Percentiles rank a stretch among this genome's conserved stretches.
These are phyloP conservation scores for Stegostoma tigrinum DNA, from an alignment of 2,113 vertebrate genomes.

Conservation along the genomic window DNA sequence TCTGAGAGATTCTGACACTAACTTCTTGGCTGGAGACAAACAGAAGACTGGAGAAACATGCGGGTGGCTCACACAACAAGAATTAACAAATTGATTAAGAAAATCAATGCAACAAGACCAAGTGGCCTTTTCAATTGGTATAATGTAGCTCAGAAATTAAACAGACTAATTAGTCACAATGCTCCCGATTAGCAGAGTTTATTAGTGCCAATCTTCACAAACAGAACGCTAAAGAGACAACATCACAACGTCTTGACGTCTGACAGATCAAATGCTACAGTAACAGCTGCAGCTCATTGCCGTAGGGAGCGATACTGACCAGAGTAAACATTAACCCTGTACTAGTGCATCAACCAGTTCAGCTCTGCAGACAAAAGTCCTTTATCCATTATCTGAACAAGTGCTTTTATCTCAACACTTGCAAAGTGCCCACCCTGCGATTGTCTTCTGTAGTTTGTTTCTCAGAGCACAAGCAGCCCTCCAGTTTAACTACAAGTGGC, in stretches of 20 bases:
- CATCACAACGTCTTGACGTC: background rate
- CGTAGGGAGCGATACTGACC: background rate
- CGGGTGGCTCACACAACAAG: background rate
- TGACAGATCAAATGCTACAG: background rate
- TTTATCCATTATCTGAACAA: background rate
- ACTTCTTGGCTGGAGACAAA: background rate
- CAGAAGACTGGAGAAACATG: background rate
- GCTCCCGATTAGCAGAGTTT: background rate
- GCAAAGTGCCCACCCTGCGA: background rate
- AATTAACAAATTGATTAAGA: background rate
- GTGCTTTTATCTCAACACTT: background rate
- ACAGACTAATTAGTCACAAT: background rate
- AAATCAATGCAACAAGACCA: background rate
- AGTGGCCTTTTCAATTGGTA: background rate
- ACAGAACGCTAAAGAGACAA: background rate
- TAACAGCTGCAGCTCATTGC: slow-evolving; percentile 29
- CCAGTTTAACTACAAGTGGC: background rate
- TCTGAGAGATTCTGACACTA: background rate
- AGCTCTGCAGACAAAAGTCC: background rate
- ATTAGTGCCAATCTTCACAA: background rate
- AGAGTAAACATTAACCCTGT: background rate
- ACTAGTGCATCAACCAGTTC: no score
- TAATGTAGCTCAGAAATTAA: background rate
- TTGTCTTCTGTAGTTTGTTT: background rate
- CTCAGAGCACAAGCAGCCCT: background rate